These are phyloP conservation scores for Camponotus pennsylvanicus DNA, from an alignment of 1,140 invertebrate species.

Conservation along the genomic window DNA sequence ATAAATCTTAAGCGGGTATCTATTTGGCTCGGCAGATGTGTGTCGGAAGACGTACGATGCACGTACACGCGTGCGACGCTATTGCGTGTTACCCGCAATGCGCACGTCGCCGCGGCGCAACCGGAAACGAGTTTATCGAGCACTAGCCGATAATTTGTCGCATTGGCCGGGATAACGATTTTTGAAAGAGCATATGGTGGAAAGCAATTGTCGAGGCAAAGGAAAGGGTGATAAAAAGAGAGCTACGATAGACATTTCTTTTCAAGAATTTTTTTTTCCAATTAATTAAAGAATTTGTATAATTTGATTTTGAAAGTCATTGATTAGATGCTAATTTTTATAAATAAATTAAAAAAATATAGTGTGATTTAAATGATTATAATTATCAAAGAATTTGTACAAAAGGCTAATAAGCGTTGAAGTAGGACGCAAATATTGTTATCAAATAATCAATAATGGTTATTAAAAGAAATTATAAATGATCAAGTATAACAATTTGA, in stretches of 20 bases:
- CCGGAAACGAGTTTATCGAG: slow-evolving; percentile 35
- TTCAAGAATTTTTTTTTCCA: background rate
- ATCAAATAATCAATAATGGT: too few species aligned
- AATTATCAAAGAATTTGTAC: too few species aligned
- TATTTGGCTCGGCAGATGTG: slow-evolving; percentile 52
- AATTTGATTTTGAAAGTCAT: slow-evolving; percentile 18
- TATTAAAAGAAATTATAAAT: too few species aligned
- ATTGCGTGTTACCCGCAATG: slow-evolving; percentile 55
- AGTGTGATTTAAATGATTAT: too few species aligned
- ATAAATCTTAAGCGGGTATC: slow-evolving; percentile 63
- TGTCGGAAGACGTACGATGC: slow-evolving; percentile 48
- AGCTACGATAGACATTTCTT: background rate
- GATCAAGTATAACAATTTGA: too few species aligned
- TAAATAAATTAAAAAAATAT: too few species aligned
- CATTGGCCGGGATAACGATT: slow-evolving; percentile 32
- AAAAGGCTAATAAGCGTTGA: too few species aligned
- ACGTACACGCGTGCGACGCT: background rate
- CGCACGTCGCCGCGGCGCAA: slow-evolving; percentile 10
- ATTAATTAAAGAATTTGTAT: background rate
- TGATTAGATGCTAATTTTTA: background rate
- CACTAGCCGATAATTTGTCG: slow-evolving; percentile 17
- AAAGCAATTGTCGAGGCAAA: background rate
- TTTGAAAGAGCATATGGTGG: background rate
- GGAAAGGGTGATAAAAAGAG: background rate
- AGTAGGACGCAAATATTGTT: too few species aligned